phyloP scores from a whole-genome alignment of 2,888 invertebrate genomes.

The Bibio marci region DNA sequence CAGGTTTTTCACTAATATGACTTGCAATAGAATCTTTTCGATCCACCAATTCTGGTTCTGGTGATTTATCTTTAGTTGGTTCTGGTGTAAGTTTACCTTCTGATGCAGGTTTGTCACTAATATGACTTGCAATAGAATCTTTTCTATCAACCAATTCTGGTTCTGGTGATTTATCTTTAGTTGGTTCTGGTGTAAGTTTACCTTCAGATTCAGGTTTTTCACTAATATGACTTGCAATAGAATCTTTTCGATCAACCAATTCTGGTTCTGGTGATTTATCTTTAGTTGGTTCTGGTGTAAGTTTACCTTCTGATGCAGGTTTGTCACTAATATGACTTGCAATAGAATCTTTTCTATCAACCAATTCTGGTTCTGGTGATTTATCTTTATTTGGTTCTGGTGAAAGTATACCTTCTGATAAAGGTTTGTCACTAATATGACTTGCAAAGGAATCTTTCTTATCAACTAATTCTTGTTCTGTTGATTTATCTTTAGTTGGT shows the following conservation, averaged over 20 bases:
- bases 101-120: no score
- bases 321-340: background rate
- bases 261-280: background rate
- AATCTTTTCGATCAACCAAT: conserved; percentile 4
- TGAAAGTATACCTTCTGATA: background rate
- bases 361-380: conserved; percentile 7
- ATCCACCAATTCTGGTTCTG: no score
- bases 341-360: conserved; percentile 1
- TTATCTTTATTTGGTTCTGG: background rate
- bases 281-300: no score
- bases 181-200: no score
- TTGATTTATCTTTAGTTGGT: no score
- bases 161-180: no score
- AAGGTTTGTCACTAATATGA: background rate
- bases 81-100: no score
- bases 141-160: no score
- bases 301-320: no score
- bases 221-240: conserved; percentile 8
- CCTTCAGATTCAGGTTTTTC: conserved; percentile 8
- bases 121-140: no score
- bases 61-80: no score
- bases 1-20: background rate
- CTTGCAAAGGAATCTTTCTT: background rate
- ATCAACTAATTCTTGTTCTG: background rate
- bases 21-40: background rate